Evolutionary conservation across 1,140 invertebrate genomes (phyloP).

Genomic region (Chrysoperla carnea): DNA sequence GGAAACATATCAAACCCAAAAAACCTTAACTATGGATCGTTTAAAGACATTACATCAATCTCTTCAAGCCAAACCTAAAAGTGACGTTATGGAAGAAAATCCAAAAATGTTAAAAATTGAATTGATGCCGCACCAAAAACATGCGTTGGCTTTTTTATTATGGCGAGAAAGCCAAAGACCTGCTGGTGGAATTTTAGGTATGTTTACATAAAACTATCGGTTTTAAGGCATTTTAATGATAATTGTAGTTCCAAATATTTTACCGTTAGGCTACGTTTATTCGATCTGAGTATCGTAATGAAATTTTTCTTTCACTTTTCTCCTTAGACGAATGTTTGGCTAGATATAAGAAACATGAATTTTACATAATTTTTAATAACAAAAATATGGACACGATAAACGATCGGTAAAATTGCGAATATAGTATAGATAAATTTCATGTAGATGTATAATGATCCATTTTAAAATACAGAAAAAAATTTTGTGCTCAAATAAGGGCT

Average conservation of each 20-base stretch:
- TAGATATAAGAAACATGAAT: too few relatives aligned
- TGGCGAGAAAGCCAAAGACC: constrained; percentile 79
- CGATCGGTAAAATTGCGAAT: too few relatives aligned
- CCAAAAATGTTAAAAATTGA: constrained; percentile 42
- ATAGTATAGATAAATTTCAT: too few relatives aligned
- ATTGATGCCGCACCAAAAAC: constrained; percentile 74
- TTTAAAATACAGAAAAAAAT: too few relatives aligned
- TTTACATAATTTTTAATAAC: too few relatives aligned
- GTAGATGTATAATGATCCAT: too few relatives aligned
- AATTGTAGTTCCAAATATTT: background rate
- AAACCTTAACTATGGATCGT: constrained; percentile 49
- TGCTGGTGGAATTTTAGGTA: constrained; percentile 55
- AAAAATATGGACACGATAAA: too few relatives aligned
- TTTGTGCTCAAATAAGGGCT: too few relatives aligned
- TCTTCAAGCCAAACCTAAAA: constrained; percentile 40
- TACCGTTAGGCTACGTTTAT: background rate
- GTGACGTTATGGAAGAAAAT: constrained; percentile 34
- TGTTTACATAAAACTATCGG: too few relatives aligned
- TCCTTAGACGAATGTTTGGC: too few relatives aligned
- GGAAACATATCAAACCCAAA: constrained; percentile 36
- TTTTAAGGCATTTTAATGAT: too few relatives aligned
- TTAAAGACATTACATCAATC: constrained; percentile 57
- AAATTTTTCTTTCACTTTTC: too few relatives aligned
- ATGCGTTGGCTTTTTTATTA: constrained; percentile 71
- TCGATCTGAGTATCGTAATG: background rate